Evolutionary conservation across 37 sponge, comb jelly and placozoan species (phyloP).

Genomic region (Crambe crambe): DNA sequence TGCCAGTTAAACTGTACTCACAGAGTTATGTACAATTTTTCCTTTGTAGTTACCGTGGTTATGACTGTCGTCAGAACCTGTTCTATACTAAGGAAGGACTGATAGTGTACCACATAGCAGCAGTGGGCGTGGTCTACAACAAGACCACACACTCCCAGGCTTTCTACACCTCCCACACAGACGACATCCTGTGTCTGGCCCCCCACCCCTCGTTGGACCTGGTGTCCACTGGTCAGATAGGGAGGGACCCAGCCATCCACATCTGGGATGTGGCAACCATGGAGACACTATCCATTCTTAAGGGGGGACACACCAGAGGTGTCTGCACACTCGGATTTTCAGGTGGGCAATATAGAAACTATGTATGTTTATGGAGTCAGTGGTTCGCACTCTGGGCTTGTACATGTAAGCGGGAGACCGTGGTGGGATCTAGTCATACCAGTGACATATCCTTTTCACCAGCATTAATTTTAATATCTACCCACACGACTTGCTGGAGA

Average conservation of each 20-base stretch:
- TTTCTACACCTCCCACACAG: constrained; percentile 90
- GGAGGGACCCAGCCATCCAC: constrained; percentile 88
- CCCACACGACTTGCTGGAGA: too few relatives aligned
- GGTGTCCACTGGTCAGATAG: constrained; percentile 68
- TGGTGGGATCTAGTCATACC: too few relatives aligned
- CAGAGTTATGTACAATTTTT: too few relatives aligned
- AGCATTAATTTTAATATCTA: too few relatives aligned
- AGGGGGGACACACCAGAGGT: constrained; percentile 88
- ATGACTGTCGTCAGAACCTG: constrained; percentile 94
- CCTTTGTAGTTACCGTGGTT: constrained; percentile 87
- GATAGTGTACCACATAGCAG: constrained; percentile 95
- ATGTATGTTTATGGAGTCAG: too few relatives aligned
- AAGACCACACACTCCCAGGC: constrained; percentile 75
- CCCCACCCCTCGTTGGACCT: constrained; percentile 76
- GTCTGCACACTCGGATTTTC: constrained; percentile 88
- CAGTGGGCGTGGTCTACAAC: constrained; percentile 93
- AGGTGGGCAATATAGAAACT: constrained; percentile 35
- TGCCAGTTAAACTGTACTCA: too few relatives aligned
- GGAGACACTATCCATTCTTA: constrained; percentile 84
- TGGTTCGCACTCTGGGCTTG: too few relatives aligned
- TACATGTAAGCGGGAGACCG: too few relatives aligned
- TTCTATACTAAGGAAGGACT: constrained; percentile 86
- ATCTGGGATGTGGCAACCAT: constrained; percentile 87
- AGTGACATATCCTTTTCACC: too few relatives aligned
- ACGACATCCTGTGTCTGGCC: constrained; percentile 96